A percentile compares a stretch with the other conserved stretches of the same genome.
phyloP scores from a whole-genome alignment of 2,888 invertebrate species.

The Branchipolynoe longqiensis region DNA sequence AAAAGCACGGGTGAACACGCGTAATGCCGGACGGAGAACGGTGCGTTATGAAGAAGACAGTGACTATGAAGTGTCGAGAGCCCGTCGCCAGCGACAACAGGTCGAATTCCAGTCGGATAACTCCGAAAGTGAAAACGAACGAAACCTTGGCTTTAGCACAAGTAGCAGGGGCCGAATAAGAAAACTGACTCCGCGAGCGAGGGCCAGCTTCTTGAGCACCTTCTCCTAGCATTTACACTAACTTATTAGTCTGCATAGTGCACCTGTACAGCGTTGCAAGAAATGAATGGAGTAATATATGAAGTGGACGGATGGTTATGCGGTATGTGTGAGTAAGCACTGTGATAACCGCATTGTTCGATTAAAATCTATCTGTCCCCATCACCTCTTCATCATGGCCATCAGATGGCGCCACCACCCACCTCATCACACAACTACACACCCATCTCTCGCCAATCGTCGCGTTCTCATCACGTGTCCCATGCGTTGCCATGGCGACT shows the following conservation, averaged over 20 bases:
- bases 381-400: conserved; percentile 15
- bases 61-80: conserved; percentile 70
- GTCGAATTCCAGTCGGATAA: conserved; percentile 71
- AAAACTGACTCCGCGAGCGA: conserved; percentile 86
- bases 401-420: conserved; percentile 17
- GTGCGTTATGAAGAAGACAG: conserved; percentile 80
- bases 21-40: conserved; percentile 80
- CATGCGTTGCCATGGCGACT: too few relatives aligned
- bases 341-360: conserved; percentile 9
- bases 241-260: not conserved
- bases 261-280: conserved; percentile 24
- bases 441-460: not conserved
- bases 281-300: not conserved
- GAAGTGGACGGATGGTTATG: not conserved
- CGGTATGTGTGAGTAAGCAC: not conserved
- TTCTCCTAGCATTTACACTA: not conserved
- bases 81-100: too few relatives aligned
- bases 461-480: too few relatives aligned
- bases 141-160: conserved; percentile 83
- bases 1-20: conserved; percentile 69
- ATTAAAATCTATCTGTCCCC: too few relatives aligned
- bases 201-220: conserved; percentile 67
- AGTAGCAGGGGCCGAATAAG: conserved; percentile 93
- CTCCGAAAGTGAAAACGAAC: conserved; percentile 65
- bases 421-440: not conserved